These are phyloP conservation scores for Aphodius granarius DNA, from an alignment of 2,888 invertebrate species.

Conservation along the genomic window DNA sequence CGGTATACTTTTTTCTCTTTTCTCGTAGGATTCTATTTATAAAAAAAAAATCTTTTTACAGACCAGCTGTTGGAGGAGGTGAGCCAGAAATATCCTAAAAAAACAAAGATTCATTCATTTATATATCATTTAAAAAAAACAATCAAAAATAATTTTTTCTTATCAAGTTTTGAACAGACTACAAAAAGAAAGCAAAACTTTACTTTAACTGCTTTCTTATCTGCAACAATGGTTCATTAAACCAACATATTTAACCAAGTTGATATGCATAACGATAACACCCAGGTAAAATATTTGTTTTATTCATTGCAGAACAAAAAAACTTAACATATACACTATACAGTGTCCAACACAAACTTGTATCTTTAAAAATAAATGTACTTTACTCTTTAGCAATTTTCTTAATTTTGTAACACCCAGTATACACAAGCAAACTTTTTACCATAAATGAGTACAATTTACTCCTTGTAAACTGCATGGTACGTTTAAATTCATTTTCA, in stretches of 20 bases:
- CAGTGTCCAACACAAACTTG: no score
- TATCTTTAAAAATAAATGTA: no score
- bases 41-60: neutral
- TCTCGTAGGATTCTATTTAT: neutral
- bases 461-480: neutral
- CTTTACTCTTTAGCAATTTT: no score
- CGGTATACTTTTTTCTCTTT: neutral
- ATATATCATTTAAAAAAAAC: no score
- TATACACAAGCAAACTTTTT: no score
- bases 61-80: neutral
- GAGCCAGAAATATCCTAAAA: neutral
- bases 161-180: neutral
- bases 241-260: neutral
- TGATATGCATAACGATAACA: neutral
- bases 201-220: neutral
- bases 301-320: no score
- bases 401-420: no score
- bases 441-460: no score
- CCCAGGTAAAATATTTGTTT: no score
- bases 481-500: neutral
- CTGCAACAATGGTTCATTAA: neutral
- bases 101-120: no score
- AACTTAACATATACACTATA: no score
- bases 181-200: neutral
- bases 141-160: neutral